Evolutionary conservation across 2,888 invertebrate species (phyloP).

Genomic region (Metacarcinus magister): DNA sequence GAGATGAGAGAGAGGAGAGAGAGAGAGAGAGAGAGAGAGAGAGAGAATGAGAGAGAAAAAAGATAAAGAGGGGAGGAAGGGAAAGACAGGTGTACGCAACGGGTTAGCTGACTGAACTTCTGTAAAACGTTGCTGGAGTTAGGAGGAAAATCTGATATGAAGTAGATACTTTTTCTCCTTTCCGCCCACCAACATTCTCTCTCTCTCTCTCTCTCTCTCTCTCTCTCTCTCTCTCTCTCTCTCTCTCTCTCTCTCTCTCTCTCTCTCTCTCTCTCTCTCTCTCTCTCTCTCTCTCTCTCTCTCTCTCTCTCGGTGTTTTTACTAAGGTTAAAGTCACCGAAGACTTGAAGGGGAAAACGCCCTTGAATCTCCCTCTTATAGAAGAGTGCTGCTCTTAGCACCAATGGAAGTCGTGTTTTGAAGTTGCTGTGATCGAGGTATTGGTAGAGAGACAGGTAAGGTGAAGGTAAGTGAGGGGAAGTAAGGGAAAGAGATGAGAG

Average conservation of each 20-base stretch:
- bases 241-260: neutral
- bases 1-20: too few relatives aligned
- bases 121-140: neutral
- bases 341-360: too few relatives aligned
- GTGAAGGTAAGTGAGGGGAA: neutral
- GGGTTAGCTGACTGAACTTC: neutral
- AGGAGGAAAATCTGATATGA: constrained; percentile 2
- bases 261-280: too few relatives aligned
- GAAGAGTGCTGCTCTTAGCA: too few relatives aligned
- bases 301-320: too few relatives aligned
- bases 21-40: too few relatives aligned
- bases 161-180: neutral
- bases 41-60: too few relatives aligned
- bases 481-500: neutral
- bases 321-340: too few relatives aligned
- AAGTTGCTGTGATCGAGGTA: too few relatives aligned
- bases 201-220: neutral
- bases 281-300: too few relatives aligned
- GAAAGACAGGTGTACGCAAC: neutral
- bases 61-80: neutral
- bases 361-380: too few relatives aligned
- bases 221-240: constrained; percentile 9
- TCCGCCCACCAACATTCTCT: neutral
- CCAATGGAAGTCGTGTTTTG: too few relatives aligned
- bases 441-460: neutral